A percentile compares a stretch with the other conserved stretches of the same genome.
These are phyloP conservation scores for Gobio gobio DNA, from an alignment of 2,113 vertebrate genomes.

Conservation along the genomic window DNA sequence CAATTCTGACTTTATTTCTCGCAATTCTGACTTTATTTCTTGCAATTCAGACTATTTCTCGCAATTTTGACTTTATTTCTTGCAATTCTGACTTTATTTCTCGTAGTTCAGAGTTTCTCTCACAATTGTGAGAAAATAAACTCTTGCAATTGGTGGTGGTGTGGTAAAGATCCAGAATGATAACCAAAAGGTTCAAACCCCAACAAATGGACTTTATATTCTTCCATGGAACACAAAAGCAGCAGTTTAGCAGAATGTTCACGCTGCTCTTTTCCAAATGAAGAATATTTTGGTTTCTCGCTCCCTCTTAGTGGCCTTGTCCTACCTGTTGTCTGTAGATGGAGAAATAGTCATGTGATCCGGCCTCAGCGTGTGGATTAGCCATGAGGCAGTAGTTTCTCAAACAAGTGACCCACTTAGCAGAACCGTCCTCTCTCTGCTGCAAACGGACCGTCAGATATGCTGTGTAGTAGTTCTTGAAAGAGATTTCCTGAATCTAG, in stretches of 20 bases:
- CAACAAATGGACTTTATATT: not conserved
- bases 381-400: constrained; percentile 85
- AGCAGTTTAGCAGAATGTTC: not conserved
- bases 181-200: not conserved
- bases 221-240: not conserved
- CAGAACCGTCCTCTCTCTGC: constrained; percentile 54
- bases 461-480: constrained; percentile 93
- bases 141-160: too few relatives aligned
- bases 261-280: not conserved
- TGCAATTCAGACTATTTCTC: too few relatives aligned
- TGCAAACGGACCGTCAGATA: constrained; percentile 84
- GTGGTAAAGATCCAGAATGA: too few relatives aligned
- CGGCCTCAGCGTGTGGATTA: constrained; percentile 87
- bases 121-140: too few relatives aligned
- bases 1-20: too few relatives aligned
- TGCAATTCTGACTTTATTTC: too few relatives aligned
- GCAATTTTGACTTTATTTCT: too few relatives aligned
- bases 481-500: constrained; percentile 85
- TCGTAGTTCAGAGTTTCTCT: too few relatives aligned
- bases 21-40: too few relatives aligned
- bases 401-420: constrained; percentile 85
- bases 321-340: constrained; percentile 84
- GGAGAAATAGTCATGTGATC: constrained; percentile 88
- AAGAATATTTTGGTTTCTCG: not conserved
- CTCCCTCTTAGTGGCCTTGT: not conserved